A percentile compares a stretch with the other conserved stretches of the same genome.
Conservation (phyloP, 2,797 vertebrate genomes). For the Muscicapa comitata region DNA sequence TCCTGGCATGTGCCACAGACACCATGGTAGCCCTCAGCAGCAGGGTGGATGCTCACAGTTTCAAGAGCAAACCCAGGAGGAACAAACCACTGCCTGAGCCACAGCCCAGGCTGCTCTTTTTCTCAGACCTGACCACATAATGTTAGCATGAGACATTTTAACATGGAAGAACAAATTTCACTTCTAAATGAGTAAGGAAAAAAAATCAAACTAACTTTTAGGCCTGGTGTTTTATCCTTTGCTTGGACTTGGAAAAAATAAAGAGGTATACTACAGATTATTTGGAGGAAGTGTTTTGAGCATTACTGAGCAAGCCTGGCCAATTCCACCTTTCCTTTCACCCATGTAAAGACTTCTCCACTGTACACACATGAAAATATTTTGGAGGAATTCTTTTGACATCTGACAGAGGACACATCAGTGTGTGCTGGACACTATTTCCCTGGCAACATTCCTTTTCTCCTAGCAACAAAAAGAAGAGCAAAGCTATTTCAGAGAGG, state of each 20-base stretch:
- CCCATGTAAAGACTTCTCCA: not conserved
- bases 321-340: not conserved
- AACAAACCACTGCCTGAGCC: not conserved
- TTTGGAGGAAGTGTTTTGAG: not conserved
- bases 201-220: accelerated
- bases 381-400: slow-evolving; percentile 31
- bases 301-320: not conserved
- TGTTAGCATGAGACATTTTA: not conserved
- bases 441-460: slow-evolving; percentile 62
- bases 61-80: not conserved
- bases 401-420: slow-evolving; percentile 34
- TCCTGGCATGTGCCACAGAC: accelerated
- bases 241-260: not conserved
- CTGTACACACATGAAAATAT: not conserved
- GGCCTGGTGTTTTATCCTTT: not conserved
- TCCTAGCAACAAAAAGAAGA: slow-evolving; percentile 66
- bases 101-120: not conserved
- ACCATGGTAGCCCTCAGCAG: accelerated
- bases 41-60: accelerated
- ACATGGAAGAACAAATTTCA: not conserved
- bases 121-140: accelerated
- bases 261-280: not conserved
- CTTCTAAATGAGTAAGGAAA: not conserved
- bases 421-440: slow-evolving; percentile 35
- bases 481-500: slow-evolving; percentile 36